Evolutionary conservation across 2,797 vertebrate genomes (phyloP).

Genomic region (Thamnophis elegans): DNA sequence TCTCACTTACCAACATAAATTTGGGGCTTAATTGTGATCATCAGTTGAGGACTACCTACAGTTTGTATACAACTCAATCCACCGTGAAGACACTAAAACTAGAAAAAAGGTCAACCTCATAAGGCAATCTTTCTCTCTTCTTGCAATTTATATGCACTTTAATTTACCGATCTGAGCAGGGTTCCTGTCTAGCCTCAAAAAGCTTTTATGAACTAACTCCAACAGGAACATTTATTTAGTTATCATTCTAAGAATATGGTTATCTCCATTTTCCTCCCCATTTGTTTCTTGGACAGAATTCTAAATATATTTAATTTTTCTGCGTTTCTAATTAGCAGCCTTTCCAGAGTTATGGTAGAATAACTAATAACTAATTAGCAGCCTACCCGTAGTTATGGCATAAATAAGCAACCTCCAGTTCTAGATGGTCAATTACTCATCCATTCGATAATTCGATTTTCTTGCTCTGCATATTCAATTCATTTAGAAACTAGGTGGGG

Average conservation of each 20-base stretch:
- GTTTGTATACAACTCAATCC: not conserved
- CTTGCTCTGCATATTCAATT: slow-evolving; percentile 68
- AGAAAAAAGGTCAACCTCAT: not conserved
- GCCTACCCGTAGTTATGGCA: slow-evolving; percentile 51
- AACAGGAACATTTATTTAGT: slow-evolving; percentile 64
- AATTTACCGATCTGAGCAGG: not conserved
- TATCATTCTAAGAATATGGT: slow-evolving; percentile 62
- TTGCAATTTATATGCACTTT: not conserved
- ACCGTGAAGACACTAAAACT: not conserved
- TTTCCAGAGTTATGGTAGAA: slow-evolving; percentile 39
- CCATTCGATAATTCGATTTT: slow-evolving; percentile 73
- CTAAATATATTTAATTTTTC: slow-evolving; percentile 64
- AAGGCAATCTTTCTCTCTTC: not conserved
- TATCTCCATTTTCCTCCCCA: slow-evolving; percentile 60
- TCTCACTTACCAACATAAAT: no score
- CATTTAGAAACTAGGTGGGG: slow-evolving; percentile 59
- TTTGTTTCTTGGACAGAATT: slow-evolving; percentile 59
- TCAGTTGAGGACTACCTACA: not conserved
- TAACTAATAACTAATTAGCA: not conserved
- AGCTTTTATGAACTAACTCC: slow-evolving; percentile 37
- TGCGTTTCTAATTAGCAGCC: slow-evolving; percentile 69
- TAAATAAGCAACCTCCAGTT: slow-evolving; percentile 68
- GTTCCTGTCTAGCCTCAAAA: not conserved
- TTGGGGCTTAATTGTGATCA: no score
- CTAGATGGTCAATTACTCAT: slow-evolving; percentile 75